Evolutionary conservation across 2,888 invertebrate species (phyloP), one percentile per base, ranked within the genome.

Genomic region (Melieria picta): DNA sequence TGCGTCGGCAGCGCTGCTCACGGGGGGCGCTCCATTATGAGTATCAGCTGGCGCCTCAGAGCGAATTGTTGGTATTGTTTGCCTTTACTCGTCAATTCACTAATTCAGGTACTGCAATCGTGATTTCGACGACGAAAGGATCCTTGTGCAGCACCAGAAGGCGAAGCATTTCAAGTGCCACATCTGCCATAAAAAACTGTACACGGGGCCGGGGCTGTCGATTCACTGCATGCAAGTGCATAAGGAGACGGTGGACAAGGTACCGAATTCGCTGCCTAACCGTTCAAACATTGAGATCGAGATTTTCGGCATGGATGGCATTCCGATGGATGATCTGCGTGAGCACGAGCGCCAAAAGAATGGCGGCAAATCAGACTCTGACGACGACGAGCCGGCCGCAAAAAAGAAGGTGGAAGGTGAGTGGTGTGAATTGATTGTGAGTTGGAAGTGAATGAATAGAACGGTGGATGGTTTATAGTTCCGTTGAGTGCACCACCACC

Each of bases 191-290:
- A 99, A 99, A 88, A 98, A 98, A 89, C 89, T 99, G 79, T 99
- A 98, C 87, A 99, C 99, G 69, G 86, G 86, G 5, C 99, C 99
- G 75, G 99, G 99, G 58, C 89, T 99, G 80, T 97, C 98, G 80
- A 99, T 99, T 89, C 99, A 99, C 88, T 99, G 99, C 88, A 98
- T 99, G 98, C 99, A 99, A 93, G 99, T 99, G 74, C 99, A 99
- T 88, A 99, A 99, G 89, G 99, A 99, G 89, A 97, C 98, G 72
- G 97, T 99, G 86, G 99, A 99, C 88, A 98, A 99, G 90, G 98
- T 99, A 85, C 99, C 99, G 79, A 99, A 98, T 89, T 97, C 99
- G 76, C 89, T 99, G 85, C 98, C 98, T 81, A 97, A 97, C 88
- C 92, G 99, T 86, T 97, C 97, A 84, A 98, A 98, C 89, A 97